A percentile compares a stretch with the other conserved stretches of the same genome.
Evolutionary conservation across 2,797 vertebrate species (phyloP).

Genomic region (Tangara arthus): DNA sequence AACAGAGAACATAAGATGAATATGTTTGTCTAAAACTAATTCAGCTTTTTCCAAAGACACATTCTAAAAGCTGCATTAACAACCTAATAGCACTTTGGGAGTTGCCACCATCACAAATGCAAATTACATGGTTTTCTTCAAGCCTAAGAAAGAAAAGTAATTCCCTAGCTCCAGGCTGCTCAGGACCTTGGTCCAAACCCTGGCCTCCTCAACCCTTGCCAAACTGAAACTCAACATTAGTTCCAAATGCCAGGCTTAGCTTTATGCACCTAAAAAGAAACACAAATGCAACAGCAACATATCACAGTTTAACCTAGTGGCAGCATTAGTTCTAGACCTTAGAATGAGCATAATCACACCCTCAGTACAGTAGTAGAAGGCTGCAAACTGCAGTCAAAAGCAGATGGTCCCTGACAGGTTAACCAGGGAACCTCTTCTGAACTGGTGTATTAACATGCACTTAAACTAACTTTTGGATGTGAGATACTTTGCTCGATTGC

Average conservation of each 20-base stretch:
- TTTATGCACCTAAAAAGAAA: background rate
- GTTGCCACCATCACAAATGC: background rate
- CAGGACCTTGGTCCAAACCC: background rate
- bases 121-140: background rate
- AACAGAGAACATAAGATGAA: slow-evolving; percentile 58
- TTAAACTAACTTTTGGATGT: background rate
- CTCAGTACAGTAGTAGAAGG: background rate
- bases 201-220: background rate
- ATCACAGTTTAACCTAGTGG: background rate
- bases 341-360: background rate
- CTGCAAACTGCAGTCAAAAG: background rate
- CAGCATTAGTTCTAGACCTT: background rate
- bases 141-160: background rate
- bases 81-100: background rate
- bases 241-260: background rate
- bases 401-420: background rate
- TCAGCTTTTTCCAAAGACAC: slow-evolving; percentile 22
- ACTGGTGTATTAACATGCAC: background rate
- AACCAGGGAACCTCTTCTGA: background rate
- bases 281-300: background rate
- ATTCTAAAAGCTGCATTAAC: slow-evolving; percentile 16
- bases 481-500: background rate
- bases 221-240: background rate
- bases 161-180: background rate
- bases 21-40: slow-evolving; percentile 66